Conservation (phyloP, 2,113 vertebrate genomes). For the Hydropotes inermis region DNA sequence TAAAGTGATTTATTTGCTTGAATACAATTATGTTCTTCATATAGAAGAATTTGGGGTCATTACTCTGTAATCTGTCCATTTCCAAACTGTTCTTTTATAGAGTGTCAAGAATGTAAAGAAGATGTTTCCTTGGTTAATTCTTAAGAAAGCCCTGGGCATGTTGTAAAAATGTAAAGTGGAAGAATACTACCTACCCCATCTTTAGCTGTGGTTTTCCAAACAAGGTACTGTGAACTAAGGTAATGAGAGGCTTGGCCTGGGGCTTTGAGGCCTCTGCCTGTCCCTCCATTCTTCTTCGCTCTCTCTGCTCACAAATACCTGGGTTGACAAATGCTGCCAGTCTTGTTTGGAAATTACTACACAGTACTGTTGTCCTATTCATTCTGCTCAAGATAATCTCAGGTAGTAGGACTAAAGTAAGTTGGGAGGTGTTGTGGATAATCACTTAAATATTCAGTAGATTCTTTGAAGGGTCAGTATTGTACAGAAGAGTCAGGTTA, state of each 20-base stretch:
- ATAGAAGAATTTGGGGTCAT: not conserved
- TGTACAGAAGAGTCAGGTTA: not conserved
- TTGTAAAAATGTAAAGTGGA: constrained; percentile 27
- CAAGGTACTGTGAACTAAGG: not conserved
- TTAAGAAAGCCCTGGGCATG: not conserved
- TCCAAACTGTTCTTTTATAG: not conserved
- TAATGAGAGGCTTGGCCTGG: not conserved
- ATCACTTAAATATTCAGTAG: not conserved
- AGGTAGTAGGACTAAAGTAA: not conserved
- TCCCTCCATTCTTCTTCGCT: not conserved
- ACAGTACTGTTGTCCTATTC: not conserved
- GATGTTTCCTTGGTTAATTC: not conserved
- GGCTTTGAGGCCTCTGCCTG: not conserved
- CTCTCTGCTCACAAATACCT: not conserved
- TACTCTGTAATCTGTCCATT: not conserved
- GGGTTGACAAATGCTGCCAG: not conserved
- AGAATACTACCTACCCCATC: not conserved
- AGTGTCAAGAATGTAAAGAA: not conserved
- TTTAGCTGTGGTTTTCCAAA: not conserved
- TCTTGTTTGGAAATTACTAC: not conserved
- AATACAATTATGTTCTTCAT: not conserved
- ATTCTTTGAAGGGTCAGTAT: not conserved
- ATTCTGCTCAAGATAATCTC: not conserved
- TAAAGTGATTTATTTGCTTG: constrained; percentile 2
- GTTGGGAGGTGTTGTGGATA: not conserved